Conservation (phyloP, 2,797 vertebrate genomes). For the Dendrocincla fuliginosa region DNA sequence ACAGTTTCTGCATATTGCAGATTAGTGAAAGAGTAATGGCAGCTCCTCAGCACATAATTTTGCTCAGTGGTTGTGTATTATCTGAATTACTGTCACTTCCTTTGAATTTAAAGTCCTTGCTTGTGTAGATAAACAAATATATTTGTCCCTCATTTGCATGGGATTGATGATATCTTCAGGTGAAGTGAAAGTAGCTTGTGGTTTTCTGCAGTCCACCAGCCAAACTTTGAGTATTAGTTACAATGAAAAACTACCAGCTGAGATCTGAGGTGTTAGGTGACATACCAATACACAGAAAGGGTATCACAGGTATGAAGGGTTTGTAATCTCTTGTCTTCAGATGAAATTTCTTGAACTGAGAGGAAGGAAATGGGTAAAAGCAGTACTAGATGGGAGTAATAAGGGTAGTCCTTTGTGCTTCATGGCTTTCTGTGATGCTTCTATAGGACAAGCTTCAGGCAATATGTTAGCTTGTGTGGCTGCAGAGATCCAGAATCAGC, state of each 20-base stretch:
- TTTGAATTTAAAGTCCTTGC: constrained; percentile 32
- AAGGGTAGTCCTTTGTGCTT: neutral
- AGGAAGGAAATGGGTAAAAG: neutral
- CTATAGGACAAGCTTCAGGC: neutral
- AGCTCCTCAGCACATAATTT: constrained; percentile 40
- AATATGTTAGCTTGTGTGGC: neutral
- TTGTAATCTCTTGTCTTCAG: neutral
- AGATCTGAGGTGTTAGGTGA: neutral
- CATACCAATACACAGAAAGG: neutral
- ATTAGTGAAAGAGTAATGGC: constrained; percentile 62
- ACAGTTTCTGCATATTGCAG: constrained; percentile 32
- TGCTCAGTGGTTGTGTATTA: constrained; percentile 19
- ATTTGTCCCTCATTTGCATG: constrained; percentile 27
- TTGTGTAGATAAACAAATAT: constrained; percentile 47
- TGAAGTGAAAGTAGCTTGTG: neutral
- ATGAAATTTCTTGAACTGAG: neutral
- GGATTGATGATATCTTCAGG: neutral
- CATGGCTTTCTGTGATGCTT: accelerated
- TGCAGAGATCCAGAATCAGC: neutral
- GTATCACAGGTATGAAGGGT: neutral
- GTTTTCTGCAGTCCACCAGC: neutral
- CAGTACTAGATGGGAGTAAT: neutral
- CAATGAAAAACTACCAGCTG: neutral
- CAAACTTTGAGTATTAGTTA: neutral
- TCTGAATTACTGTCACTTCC: constrained; percentile 34